These are phyloP conservation scores for Dryomyza anilis DNA, from an alignment of 2,888 invertebrate species.

Conservation along the genomic window DNA sequence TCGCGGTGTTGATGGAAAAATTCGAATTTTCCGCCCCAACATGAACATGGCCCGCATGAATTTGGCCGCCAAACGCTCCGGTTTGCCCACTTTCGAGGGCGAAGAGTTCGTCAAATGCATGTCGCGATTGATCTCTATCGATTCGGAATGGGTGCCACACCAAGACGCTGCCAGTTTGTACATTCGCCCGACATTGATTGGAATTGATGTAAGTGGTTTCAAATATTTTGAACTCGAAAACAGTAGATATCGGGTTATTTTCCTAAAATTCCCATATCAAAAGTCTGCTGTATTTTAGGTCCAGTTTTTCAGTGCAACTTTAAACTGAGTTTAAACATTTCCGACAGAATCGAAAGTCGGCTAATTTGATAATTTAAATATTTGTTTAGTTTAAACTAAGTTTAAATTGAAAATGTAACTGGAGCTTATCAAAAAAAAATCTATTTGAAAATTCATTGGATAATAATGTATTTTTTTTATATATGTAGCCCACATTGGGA, in stretches of 20 bases:
- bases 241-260: not conserved
- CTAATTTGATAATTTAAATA: too few species aligned
- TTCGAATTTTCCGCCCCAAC: slow-evolving; percentile 93
- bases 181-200: slow-evolving; percentile 94
- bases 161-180: slow-evolving; percentile 89
- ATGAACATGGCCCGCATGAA: slow-evolving; percentile 95
- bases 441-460: not conserved
- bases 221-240: too few species aligned
- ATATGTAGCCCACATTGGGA: slow-evolving; percentile 84
- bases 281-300: too few species aligned
- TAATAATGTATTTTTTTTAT: not conserved
- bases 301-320: too few species aligned
- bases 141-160: slow-evolving; percentile 98
- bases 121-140: slow-evolving; percentile 82
- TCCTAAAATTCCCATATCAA: too few species aligned
- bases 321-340: too few species aligned
- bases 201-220: slow-evolving; percentile 84
- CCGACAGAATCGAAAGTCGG: too few species aligned
- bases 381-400: too few species aligned
- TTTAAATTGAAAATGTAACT: too few species aligned
- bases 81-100: slow-evolving; percentile 87
- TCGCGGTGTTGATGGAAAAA: slow-evolving; percentile 87
- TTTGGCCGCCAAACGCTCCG: slow-evolving; percentile 79
- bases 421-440: not conserved
- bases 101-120: slow-evolving; percentile 86